phyloP scores from a whole-genome alignment of 2,888 invertebrate species.

The Athrips mouffetella region DNA sequence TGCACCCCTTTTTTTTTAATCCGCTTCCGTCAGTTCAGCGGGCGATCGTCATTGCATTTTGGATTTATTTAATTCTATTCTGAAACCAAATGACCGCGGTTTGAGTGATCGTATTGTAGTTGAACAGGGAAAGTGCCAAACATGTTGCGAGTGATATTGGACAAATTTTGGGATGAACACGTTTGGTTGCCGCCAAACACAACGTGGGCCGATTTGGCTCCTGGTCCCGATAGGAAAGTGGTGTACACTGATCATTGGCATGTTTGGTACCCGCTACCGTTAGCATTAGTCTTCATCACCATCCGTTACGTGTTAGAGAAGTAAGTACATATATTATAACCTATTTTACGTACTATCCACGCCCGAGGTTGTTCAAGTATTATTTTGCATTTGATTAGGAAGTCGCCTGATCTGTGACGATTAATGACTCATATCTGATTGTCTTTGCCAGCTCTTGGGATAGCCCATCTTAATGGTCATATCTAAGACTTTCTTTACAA shows the following conservation, averaged over 20 bases:
- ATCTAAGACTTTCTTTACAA: too few species aligned
- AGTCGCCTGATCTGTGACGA: neutral
- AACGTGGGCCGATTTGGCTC: slow-evolving; percentile 92
- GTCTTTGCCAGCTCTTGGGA: neutral
- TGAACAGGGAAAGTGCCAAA: slow-evolving; percentile 27
- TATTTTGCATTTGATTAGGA: neutral
- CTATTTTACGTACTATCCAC: neutral
- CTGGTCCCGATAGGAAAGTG: slow-evolving; percentile 83
- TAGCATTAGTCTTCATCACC: slow-evolving; percentile 87
- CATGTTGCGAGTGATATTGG: slow-evolving; percentile 66
- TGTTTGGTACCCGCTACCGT: slow-evolving; percentile 88
- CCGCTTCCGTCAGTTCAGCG: neutral
- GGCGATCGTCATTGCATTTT: slow-evolving; percentile 6
- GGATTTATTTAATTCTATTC: slow-evolving; percentile 2
- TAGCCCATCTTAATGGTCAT: neutral
- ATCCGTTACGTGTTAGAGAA: slow-evolving; percentile 90
- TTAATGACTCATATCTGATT: neutral
- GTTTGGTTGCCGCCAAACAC: slow-evolving; percentile 96
- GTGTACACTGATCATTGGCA: slow-evolving; percentile 89
- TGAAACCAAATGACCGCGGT: slow-evolving; percentile 1
- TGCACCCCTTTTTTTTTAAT: neutral
- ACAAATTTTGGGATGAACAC: slow-evolving; percentile 87
- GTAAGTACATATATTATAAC: slow-evolving; percentile 75
- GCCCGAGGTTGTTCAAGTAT: neutral
- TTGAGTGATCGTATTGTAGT: neutral